Percentiles rank a stretch among this genome's conserved stretches.
Evolutionary conservation across 2,888 invertebrate species (phyloP).

Genomic region (Pinctada fucata): DNA sequence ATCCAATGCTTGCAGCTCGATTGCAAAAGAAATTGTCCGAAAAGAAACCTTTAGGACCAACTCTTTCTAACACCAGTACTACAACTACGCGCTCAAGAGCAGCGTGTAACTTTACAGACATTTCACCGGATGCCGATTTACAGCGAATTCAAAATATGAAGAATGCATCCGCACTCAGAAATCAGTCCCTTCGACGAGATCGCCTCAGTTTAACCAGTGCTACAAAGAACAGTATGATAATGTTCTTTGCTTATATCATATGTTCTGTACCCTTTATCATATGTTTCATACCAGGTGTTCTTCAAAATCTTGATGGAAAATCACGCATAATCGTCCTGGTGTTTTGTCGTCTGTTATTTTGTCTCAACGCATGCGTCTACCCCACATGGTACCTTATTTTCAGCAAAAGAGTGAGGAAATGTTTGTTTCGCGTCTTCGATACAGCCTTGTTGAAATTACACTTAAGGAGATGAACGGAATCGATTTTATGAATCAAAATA

Average conservation of each 20-base stretch:
- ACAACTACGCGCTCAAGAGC: slow-evolving; percentile 50
- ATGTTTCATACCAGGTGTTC: slow-evolving; percentile 61
- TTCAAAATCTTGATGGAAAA: slow-evolving; percentile 36
- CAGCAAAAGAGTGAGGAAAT: slow-evolving; percentile 69
- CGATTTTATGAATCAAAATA: too few relatives aligned
- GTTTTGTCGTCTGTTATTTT: slow-evolving; percentile 64
- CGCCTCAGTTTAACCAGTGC: slow-evolving; percentile 66
- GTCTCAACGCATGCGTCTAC: slow-evolving; percentile 68
- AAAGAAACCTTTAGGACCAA: slow-evolving; percentile 54
- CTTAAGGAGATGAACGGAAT: background rate
- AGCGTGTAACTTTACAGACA: slow-evolving; percentile 68
- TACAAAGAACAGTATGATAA: slow-evolving; percentile 70
- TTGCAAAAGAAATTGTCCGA: slow-evolving; percentile 45
- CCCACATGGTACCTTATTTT: slow-evolving; percentile 73
- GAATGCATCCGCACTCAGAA: slow-evolving; percentile 59
- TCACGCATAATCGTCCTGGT: slow-evolving; percentile 58
- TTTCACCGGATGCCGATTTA: slow-evolving; percentile 67
- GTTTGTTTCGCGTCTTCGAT: slow-evolving; percentile 61
- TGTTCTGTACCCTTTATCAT: slow-evolving; percentile 69
- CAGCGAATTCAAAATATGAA: slow-evolving; percentile 64
- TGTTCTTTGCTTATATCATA: slow-evolving; percentile 65
- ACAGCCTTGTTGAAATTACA: slow-evolving; percentile 10
- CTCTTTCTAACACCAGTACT: slow-evolving; percentile 56
- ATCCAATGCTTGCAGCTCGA: slow-evolving; percentile 57
- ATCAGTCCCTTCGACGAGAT: slow-evolving; percentile 64